Conservation (phyloP, 1,140 invertebrate species). For the Cyclargus thomasi region DNA sequence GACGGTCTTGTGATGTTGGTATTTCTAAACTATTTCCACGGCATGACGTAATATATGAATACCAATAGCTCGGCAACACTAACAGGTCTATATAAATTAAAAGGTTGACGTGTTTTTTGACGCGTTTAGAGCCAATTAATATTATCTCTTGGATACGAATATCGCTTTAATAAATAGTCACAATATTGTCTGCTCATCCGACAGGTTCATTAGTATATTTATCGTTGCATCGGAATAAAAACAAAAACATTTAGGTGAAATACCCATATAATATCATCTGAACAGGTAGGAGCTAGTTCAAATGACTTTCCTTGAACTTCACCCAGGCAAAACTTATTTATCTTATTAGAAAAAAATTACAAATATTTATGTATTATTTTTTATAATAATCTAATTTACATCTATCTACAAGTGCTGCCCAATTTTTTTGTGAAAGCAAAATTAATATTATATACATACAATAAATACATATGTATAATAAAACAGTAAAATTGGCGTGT, state of each 20-base stretch:
- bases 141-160: neutral
- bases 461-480: too few relatives aligned
- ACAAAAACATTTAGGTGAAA: neutral
- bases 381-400: too few relatives aligned
- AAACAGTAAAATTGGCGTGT: too few relatives aligned
- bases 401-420: too few relatives aligned
- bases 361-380: too few relatives aligned
- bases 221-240: neutral
- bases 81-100: constrained; percentile 11
- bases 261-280: neutral
- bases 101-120: constrained; percentile 14
- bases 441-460: too few relatives aligned
- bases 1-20: constrained; percentile 31
- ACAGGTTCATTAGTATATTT: neutral
- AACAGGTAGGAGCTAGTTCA: too few relatives aligned
- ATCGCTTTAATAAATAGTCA: neutral
- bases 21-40: constrained; percentile 31
- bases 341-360: too few relatives aligned
- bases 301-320: too few relatives aligned
- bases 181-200: neutral
- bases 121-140: neutral
- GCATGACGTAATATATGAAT: constrained; percentile 32
- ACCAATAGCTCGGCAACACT: constrained; percentile 7
- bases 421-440: too few relatives aligned
- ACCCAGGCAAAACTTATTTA: too few relatives aligned